A percentile compares a stretch with the other conserved stretches of the same genome.
phyloP scores from a whole-genome alignment of 1,140 invertebrate genomes.

The Lasioglossum albipes region DNA sequence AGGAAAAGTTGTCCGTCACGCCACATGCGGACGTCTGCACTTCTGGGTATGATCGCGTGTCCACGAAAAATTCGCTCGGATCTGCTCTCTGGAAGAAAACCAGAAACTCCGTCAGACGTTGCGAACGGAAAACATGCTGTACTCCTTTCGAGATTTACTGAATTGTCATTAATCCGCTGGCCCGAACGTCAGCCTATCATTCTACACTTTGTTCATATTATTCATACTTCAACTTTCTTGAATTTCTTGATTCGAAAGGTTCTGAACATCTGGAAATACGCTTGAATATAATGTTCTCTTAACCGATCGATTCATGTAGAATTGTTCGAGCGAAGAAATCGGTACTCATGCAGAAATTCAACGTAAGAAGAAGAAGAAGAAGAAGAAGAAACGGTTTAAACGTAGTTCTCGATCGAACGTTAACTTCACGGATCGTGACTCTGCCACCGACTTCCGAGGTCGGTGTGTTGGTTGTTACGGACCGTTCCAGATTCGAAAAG shows the following conservation, averaged over 20 bases:
- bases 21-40: slow-evolving; percentile 32
- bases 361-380: neutral
- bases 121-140: neutral
- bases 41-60: slow-evolving; percentile 18
- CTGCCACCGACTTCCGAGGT: neutral
- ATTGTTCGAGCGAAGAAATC: neutral
- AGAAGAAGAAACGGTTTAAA: neutral
- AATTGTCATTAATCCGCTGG: too few relatives aligned
- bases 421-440: slow-evolving; percentile 18
- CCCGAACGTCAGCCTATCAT: too few relatives aligned
- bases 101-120: neutral
- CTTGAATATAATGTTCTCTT: neutral
- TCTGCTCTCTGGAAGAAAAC: neutral
- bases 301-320: too few relatives aligned
- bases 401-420: neutral
- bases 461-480: slow-evolving; percentile 35
- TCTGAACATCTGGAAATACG: too few relatives aligned
- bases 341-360: neutral
- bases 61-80: slow-evolving; percentile 14
- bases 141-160: too few relatives aligned
- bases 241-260: too few relatives aligned
- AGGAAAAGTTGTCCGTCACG: slow-evolving; percentile 35
- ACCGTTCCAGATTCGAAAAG: slow-evolving; percentile 53
- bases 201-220: too few relatives aligned
- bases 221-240: too few relatives aligned